Evolutionary conservation across 2,113 vertebrate species (phyloP), one percentile per base, ranked within the genome.

Genomic region (Solenodon paradoxus): DNA sequence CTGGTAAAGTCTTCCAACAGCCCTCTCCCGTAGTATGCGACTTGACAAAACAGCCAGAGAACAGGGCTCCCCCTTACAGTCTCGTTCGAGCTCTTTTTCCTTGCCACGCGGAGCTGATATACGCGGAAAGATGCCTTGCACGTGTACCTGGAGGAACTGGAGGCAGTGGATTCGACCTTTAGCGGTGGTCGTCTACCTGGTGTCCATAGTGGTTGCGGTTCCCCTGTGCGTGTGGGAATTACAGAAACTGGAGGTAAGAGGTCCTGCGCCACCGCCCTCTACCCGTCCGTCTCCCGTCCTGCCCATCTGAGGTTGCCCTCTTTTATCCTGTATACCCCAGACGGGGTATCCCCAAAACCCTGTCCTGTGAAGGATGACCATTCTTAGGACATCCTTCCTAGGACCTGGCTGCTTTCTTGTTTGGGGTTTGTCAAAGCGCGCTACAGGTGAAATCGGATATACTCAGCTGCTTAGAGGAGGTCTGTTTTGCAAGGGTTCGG

Each of bases 91-190:
- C 80, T 74, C 53, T 53, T 88, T 95, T 57, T 45, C 77, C 71
- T 59, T 57, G 80, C 75, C 30, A 26, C 10, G 32, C 28, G 82
- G 86, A 91, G 53, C 71, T 79, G 59, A 57, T 77, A 49, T 55
- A 35, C 92, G 80, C 40, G 63, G 32, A 40, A 98, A 97, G 71
- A 99, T 99, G 99, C 99, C 99, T 87, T 99, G 99, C 97, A 94
- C 94, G 12, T 97, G 96, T 49, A 99, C 99, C 47, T 99, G 99
- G 97, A 99, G 99, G 64, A 99, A 99, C 98, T 99, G 99, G 99
- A 99, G 99, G 92, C 98, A 99, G 87, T 99, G 99, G 99, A 99
- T 99, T 92, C 98, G 99, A 78, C 99, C 99, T 42, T 97, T 99
- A 96, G 99, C 99, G 28, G 98, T 99, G 47, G 89, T 99, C 53